Evolutionary conservation across 2,888 invertebrate species (phyloP), one percentile per base, ranked within the genome.

Genomic region (Drosophila testacea): DNA sequence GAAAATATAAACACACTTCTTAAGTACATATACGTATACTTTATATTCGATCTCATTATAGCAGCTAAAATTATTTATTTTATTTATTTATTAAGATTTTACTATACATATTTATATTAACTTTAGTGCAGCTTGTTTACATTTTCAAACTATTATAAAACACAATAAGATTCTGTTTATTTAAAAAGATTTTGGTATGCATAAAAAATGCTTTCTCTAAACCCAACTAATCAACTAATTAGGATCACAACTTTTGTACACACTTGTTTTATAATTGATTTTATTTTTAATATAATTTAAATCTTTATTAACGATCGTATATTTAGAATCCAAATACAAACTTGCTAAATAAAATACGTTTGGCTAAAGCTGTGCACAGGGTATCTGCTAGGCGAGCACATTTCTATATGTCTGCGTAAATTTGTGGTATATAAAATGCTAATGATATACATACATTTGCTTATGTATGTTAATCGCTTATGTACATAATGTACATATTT

Each of bases 401-500:
- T n/a, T 34, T 4, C 6, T 22, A 13, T 7, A n/a, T 28, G 2
- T 6, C 6, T 32, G 9, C 30, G 30, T 30, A 30, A 30, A 30
- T 30, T 5, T 30, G 7, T 5, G 6, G 30, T 32, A 32, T 32
- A 32, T 32, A 32, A 27, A 22, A 27, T 36, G 11, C 27, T 7
- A 36, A 27, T n/a, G 1, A 22, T 34, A 34, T 51, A 9, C 6
- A 54, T 13, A 11, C 55, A 27, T 11, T 6, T 41, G 32, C 10
- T 32, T 52, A 52, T 61, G 36, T 44, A 52, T 28, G 36, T 51
- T 28, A 22, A 22, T 22, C 22, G 22, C 22, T 28, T 30, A 13
- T 27, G 22, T 48, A 47, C 7, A 55, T 44, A 34, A 44, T 44
- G 42, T 42, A 9, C 38, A 51, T 48, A 16, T 11, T 44, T 27